phyloP scores from a whole-genome alignment of 2,797 vertebrate genomes.

The Meriones psammophilus region DNA sequence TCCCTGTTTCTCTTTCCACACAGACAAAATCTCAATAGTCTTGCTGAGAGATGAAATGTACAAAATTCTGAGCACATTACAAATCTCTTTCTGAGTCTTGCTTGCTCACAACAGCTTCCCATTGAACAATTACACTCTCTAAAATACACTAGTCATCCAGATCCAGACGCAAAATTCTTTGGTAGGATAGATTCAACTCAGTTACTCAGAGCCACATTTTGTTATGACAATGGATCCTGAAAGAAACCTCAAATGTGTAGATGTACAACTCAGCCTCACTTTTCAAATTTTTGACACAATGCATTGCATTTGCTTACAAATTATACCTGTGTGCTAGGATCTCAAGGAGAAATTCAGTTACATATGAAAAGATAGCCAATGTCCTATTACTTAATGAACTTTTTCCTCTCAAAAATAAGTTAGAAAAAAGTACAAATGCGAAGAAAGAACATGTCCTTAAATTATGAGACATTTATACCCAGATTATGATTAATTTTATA shows the following conservation, averaged over 20 bases:
- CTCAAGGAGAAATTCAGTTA: neutral
- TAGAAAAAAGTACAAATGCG: neutral
- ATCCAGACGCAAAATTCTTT: conserved; percentile 50
- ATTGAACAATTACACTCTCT: conserved; percentile 69
- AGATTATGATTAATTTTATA: neutral
- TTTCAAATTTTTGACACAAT: conserved; percentile 16
- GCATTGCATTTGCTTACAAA: conserved; percentile 17
- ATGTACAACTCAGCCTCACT: neutral
- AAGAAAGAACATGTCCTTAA: neutral
- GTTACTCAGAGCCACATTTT: conserved; percentile 42
- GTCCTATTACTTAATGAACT: neutral
- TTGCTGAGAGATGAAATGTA: neutral
- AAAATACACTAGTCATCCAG: conserved; percentile 63
- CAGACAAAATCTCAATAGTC: neutral
- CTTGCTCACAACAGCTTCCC: conserved; percentile 36
- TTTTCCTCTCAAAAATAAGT: neutral
- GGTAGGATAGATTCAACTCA: conserved; percentile 18
- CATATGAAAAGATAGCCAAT: neutral
- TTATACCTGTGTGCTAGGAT: neutral
- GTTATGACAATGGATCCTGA: neutral
- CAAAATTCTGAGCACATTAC: conserved; percentile 64
- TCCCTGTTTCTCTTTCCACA: neutral
- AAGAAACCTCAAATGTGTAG: neutral
- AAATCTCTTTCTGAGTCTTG: conserved; percentile 22
- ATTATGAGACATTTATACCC: neutral